A percentile compares a stretch with the other conserved stretches of the same genome.
These are phyloP conservation scores for Daktulosphaira vitifoliae DNA, from an alignment of 1,140 invertebrate species.

Conservation along the genomic window DNA sequence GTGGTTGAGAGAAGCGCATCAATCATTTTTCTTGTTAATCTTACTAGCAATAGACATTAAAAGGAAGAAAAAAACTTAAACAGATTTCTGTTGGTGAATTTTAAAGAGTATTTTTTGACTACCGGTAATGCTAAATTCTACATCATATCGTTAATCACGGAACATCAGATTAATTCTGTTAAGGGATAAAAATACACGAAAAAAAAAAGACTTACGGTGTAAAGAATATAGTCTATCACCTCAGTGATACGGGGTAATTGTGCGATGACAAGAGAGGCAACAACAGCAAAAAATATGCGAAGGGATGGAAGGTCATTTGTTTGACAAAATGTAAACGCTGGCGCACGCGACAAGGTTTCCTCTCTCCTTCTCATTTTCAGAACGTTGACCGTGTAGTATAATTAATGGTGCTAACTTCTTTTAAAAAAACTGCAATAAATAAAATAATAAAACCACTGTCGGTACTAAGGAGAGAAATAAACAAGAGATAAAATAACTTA, in stretches of 20 bases:
- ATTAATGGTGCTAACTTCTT: constrained; percentile 29
- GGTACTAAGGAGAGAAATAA: no score
- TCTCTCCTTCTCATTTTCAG: background rate
- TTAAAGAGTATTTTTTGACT: background rate
- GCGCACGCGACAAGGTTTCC: constrained; percentile 1
- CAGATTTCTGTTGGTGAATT: background rate
- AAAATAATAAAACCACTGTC: constrained; percentile 1
- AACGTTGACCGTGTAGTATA: constrained; percentile 17
- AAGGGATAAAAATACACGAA: constrained; percentile 4
- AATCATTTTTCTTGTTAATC: background rate
- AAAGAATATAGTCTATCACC: background rate
- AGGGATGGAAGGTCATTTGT: constrained; percentile 15
- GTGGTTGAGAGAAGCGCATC: background rate
- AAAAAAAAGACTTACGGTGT: background rate
- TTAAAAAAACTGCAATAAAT: background rate
- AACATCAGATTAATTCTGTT: background rate
- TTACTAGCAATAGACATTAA: background rate
- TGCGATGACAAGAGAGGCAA: constrained; percentile 7
- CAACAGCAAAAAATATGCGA: background rate
- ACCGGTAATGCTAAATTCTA: constrained; percentile 7
- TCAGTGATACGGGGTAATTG: constrained; percentile 12
- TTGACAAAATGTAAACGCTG: constrained; percentile 21
- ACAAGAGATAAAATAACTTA: constrained; percentile 2
- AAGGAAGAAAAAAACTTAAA: background rate
- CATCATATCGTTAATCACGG: constrained; percentile 18